Conservation (phyloP, 1,140 invertebrate species). For the Brachionus rubens region DNA sequence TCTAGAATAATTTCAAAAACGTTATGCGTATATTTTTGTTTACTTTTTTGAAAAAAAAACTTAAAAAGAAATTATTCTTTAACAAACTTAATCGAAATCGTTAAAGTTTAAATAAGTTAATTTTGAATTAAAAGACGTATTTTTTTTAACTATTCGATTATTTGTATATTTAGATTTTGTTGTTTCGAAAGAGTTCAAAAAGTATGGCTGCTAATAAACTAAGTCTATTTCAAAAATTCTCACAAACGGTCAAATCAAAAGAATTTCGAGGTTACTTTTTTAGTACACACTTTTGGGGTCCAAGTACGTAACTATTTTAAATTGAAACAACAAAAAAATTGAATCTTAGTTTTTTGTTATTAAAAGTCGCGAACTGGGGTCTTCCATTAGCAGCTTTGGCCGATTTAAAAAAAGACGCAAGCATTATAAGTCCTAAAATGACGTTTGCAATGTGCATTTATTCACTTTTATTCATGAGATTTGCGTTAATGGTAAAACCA, state of each 20-base stretch:
- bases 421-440: constrained; percentile 96
- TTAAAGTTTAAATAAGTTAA: too few species aligned
- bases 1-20: too few species aligned
- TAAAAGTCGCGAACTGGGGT: constrained; percentile 83
- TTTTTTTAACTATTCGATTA: too few species aligned
- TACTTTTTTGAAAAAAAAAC: too few species aligned
- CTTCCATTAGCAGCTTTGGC: constrained; percentile 91
- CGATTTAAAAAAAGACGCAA: constrained; percentile 86
- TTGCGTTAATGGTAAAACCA: constrained; percentile 89
- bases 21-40: too few species aligned
- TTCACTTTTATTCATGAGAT: constrained; percentile 91
- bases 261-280: constrained; percentile 49
- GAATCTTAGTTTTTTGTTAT: too few species aligned
- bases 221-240: neutral
- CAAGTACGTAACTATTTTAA: constrained; percentile 54
- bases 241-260: neutral
- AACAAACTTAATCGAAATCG: too few species aligned
- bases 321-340: constrained; percentile 52
- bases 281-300: constrained; percentile 62
- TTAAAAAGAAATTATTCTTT: too few species aligned
- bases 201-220: constrained; percentile 25
- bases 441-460: constrained; percentile 84
- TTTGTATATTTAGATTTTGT: too few species aligned
- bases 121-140: too few species aligned
- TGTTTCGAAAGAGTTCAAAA: too few species aligned